Conservation (phyloP, 2,113 vertebrate genomes). For the Glaucomys volans region DNA sequence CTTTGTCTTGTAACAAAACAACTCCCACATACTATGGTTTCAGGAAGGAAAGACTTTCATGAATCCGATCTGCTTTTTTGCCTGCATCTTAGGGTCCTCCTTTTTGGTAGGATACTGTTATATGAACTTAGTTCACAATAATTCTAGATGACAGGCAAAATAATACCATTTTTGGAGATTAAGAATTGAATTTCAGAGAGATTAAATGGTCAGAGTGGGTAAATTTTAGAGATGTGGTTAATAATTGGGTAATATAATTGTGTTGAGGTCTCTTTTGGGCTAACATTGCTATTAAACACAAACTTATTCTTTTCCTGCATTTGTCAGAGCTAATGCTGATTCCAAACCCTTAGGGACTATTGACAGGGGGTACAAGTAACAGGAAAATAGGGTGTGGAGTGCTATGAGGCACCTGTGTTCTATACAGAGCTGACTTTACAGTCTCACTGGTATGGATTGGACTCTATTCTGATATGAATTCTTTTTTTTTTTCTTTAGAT, state of each 20-base stretch:
- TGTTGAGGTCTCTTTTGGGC: not conserved
- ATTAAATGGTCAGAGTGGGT: not conserved
- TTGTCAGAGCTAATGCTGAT: not conserved
- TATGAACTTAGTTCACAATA: not conserved
- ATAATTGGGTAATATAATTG: not conserved
- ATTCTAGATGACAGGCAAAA: not conserved
- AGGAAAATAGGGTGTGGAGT: fast-evolving
- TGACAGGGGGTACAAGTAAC: too few relatives aligned
- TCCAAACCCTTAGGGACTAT: not conserved
- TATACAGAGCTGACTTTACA: not conserved
- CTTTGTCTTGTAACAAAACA: not conserved
- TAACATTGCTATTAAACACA: not conserved
- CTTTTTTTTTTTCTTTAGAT: not conserved
- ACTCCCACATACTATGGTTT: not conserved
- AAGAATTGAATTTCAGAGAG: not conserved
- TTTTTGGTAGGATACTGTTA: not conserved
- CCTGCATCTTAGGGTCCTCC: not conserved
- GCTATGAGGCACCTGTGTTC: not conserved
- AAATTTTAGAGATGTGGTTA: not conserved
- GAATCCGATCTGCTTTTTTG: not conserved
- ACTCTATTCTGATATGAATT: not conserved
- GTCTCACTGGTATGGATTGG: not conserved
- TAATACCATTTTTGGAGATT: not conserved
- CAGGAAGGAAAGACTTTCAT: not conserved
- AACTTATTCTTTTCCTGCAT: not conserved